A percentile compares a stretch with the other conserved stretches of the same genome.
phyloP scores from a whole-genome alignment of 37 sponge, comb jelly and placozoan genomes.

The Cladorhizidae sp. region DNA sequence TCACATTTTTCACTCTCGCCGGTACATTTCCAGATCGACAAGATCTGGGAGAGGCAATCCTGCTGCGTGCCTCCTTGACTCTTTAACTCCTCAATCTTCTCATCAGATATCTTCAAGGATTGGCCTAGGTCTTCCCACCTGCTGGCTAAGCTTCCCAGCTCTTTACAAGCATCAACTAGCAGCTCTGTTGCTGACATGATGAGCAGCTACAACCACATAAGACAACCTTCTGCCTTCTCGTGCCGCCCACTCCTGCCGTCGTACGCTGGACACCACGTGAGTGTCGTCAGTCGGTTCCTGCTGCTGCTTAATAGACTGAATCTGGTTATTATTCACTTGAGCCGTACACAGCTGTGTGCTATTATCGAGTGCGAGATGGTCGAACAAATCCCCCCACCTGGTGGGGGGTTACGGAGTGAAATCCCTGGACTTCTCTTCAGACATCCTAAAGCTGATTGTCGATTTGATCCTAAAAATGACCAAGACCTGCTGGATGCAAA shows the following conservation, averaged over 20 bases:
- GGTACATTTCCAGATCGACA: background rate
- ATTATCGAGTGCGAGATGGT: background rate
- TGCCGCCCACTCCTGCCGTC: too few species aligned
- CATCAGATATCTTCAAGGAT: background rate
- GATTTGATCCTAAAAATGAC: background rate
- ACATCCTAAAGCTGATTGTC: background rate
- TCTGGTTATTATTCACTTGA: too few species aligned
- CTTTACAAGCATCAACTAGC: background rate
- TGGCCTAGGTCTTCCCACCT: constrained; percentile 1
- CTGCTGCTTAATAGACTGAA: too few species aligned
- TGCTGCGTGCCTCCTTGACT: background rate
- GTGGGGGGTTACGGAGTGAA: background rate
- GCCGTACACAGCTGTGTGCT: too few species aligned
- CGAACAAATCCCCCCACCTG: background rate
- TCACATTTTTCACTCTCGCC: background rate
- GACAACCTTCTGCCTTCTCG: too few species aligned
- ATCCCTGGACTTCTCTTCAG: background rate
- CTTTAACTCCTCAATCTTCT: background rate
- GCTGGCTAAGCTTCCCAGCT: background rate
- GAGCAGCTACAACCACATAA: too few species aligned
- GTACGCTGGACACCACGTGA: too few species aligned
- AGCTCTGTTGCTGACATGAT: too few species aligned
- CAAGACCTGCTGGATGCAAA: background rate
- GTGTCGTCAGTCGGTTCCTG: too few species aligned
- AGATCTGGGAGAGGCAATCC: background rate